Conservation (phyloP, 2,888 invertebrate species). For the Spisula solida region DNA sequence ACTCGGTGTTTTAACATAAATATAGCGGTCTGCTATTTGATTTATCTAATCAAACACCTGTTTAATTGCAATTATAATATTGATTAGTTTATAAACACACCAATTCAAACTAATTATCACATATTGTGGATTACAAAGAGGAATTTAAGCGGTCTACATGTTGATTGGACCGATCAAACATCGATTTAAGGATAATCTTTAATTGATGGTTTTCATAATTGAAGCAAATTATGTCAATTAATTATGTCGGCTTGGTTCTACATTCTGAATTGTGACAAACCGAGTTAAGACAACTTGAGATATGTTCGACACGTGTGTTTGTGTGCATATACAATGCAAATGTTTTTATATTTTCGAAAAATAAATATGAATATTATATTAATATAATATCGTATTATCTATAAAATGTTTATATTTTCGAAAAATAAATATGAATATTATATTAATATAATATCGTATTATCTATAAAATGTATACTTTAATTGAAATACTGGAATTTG, state of each 20-base stretch:
- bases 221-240: background rate
- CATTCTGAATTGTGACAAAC: background rate
- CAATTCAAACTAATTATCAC: slow-evolving; percentile 21
- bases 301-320: slow-evolving; percentile 1
- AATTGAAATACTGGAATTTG: too few species aligned
- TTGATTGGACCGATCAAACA: background rate
- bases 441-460: too few species aligned
- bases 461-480: too few species aligned
- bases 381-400: too few species aligned
- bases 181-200: background rate
- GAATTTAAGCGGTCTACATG: background rate
- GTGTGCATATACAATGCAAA: too few species aligned
- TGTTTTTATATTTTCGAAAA: too few species aligned
- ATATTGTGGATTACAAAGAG: background rate
- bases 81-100: slow-evolving; percentile 25
- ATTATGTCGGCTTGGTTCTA: slow-evolving; percentile 10
- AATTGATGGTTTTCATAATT: background rate
- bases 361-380: too few species aligned
- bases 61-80: slow-evolving; percentile 37
- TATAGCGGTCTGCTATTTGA: slow-evolving; percentile 40
- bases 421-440: too few species aligned
- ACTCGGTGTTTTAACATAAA: background rate
- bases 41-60: slow-evolving; percentile 36
- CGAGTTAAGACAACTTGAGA: background rate
- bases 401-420: too few species aligned